Evolutionary conservation across 2,797 vertebrate species (phyloP).

Genomic region (Okamejei kenojei): DNA sequence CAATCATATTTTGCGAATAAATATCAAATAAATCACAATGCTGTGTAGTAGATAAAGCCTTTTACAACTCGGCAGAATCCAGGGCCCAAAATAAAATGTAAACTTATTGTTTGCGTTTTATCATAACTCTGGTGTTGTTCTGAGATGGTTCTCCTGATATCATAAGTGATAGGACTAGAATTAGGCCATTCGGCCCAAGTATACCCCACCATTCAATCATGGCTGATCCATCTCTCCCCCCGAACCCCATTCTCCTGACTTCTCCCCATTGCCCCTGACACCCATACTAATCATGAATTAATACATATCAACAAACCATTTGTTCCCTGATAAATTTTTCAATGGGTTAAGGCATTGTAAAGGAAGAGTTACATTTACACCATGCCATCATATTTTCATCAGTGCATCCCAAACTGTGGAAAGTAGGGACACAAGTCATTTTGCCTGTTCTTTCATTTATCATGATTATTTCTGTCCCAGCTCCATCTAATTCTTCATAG

Average conservation of each 20-base stretch:
- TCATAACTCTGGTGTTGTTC: neutral
- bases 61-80: neutral
- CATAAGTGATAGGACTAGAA: neutral
- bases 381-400: too few relatives aligned
- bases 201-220: too few relatives aligned
- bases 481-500: neutral
- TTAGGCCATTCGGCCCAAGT: too few relatives aligned
- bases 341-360: neutral
- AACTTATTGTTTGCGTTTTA: neutral
- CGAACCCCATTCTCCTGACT: too few relatives aligned
- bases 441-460: neutral
- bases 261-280: too few relatives aligned
- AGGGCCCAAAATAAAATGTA: neutral
- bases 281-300: neutral
- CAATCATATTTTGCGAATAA: neutral
- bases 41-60: too few relatives aligned
- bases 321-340: neutral
- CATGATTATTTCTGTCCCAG: neutral
- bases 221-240: too few relatives aligned
- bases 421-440: neutral
- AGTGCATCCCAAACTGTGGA: neutral
- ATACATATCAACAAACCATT: neutral
- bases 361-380: neutral
- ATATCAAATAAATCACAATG: too few relatives aligned
- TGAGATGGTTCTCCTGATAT: neutral